A percentile compares a stretch with the other conserved stretches of the same genome.
phyloP scores from a whole-genome alignment of 2,888 invertebrate genomes.

The Halictus quadricinctus region DNA sequence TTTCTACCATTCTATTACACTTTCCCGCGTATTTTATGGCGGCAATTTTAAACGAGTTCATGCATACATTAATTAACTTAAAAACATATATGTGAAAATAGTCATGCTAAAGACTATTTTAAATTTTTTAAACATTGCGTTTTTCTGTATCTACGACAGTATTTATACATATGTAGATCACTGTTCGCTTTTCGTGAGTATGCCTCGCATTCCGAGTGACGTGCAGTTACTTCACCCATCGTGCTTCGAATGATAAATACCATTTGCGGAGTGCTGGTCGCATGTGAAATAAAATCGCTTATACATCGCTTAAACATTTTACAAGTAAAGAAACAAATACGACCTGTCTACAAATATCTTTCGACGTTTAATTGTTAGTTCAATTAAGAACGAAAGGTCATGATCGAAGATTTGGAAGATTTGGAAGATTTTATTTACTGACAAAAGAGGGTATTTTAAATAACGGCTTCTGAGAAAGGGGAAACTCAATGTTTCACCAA shows the following conservation, averaged over 20 bases:
- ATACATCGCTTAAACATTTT: neutral
- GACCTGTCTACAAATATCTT: neutral
- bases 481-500: neutral
- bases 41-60: conserved; percentile 4
- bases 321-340: neutral
- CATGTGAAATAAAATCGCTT: neutral
- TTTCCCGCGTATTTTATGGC: conserved; percentile 33
- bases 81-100: neutral
- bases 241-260: conserved; percentile 54
- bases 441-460: neutral
- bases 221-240: conserved; percentile 31
- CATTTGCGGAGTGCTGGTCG: conserved; percentile 18
- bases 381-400: neutral
- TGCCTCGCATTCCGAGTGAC: conserved; percentile 25
- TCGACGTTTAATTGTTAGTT: neutral
- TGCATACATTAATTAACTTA: neutral
- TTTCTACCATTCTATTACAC: neutral
- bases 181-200: conserved; percentile 15
- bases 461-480: neutral
- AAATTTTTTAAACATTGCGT: neutral
- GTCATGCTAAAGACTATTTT: neutral
- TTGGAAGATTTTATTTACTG: neutral
- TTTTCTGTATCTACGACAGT: neutral
- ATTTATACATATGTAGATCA: neutral
- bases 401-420: neutral